Evolutionary conservation across 2,888 invertebrate species (phyloP), one percentile per base, ranked within the genome.

Genomic region (Lasioglossum figueresi): DNA sequence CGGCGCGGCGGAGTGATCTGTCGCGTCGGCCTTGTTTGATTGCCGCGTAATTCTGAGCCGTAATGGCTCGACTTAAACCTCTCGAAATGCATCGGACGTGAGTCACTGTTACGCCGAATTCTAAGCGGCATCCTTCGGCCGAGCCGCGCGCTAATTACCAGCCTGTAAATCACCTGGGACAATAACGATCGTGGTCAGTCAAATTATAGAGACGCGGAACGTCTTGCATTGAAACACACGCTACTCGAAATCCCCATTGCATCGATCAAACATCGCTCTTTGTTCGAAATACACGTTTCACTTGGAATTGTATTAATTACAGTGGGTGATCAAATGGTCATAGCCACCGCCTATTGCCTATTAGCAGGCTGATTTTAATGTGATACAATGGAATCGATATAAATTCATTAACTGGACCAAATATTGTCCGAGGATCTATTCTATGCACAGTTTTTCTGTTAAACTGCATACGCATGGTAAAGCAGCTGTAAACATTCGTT

Each of bases 21-120:
- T 84, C 84, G 43, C 45, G 83, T 48, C 31, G 68, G 19, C 16
- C n/a, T 14, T 82, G 71, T 40, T 76, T 37, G 83, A 79, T 83
- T 48, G 79, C 75, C 23, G 72, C 79, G 82, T 72, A 77, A 79
- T 66, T 76, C 66, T 37, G 31, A 75, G 8, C 66, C 40, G 75
- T 72, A 68, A 77, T 52, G 40, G 66, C 27, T 56, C 66, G 63
- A 77, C 77, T 77, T 77, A 70, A 52, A 70, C 52, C 40, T 71
- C 78, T 34, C 56, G 27, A 23, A 52, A 71, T 56, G 52, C 71
- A 40, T 71, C 56, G 78, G 63, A 52, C 43, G 40, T 19, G 56
- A 74, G 52, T 31, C 52, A 48, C 37, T 19, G 56, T 48, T 43
- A 43, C 31, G 19, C 37, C 37, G 52, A 70, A 52, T 73, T 73